Evolutionary conservation across 2,797 vertebrate genomes (phyloP).

Genomic region (Morelia viridis): DNA sequence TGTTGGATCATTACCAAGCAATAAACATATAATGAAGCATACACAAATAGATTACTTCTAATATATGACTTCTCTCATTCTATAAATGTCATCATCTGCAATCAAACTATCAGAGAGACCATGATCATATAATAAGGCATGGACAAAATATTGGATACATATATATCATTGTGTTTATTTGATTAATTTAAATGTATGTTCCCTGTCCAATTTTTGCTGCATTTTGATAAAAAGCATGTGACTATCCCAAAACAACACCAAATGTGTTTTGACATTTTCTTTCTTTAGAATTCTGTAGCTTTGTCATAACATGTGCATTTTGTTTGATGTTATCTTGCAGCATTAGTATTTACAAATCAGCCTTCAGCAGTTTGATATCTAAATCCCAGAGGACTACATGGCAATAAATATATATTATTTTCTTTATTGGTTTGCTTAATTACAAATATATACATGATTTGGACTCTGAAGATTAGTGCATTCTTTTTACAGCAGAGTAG

Average conservation of each 20-base stretch:
- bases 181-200: neutral
- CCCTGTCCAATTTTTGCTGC: neutral
- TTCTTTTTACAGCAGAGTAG: neutral
- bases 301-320: neutral
- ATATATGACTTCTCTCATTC: constrained; percentile 3
- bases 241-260: neutral
- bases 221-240: constrained; percentile 11
- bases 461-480: neutral
- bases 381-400: neutral
- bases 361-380: neutral
- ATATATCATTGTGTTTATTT: neutral
- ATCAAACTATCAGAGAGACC: constrained; percentile 5
- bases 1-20: constrained; percentile 5
- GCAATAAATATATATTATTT: neutral
- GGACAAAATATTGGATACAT: neutral
- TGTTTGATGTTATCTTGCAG: constrained; percentile 1
- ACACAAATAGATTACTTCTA: constrained; percentile 16
- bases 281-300: neutral
- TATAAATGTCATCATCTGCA: constrained; percentile 8
- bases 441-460: neutral
- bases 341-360: neutral
- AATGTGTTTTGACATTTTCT: neutral
- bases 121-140: neutral
- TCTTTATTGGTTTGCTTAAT: neutral
- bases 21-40: constrained; percentile 27